Conservation (phyloP, 2,888 invertebrate genomes). For the Cantharis rustica region DNA sequence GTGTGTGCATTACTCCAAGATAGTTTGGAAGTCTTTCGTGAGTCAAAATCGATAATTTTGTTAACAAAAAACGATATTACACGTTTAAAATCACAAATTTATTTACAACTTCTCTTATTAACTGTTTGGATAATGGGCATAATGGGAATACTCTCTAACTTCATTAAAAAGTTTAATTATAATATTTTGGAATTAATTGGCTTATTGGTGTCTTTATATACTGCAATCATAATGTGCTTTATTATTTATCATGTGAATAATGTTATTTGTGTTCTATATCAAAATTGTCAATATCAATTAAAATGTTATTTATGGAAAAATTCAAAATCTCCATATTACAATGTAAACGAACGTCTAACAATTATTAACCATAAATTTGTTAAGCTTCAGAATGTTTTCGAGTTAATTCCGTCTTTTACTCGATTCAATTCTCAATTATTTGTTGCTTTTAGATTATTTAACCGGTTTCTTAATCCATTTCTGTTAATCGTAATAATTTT, state of each 20-base stretch:
- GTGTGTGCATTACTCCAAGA: background rate
- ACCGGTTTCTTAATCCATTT: background rate
- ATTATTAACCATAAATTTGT: background rate
- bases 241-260: background rate
- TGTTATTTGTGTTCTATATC: background rate
- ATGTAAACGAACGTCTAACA: background rate
- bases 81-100: background rate
- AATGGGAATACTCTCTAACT: rapidly evolving
- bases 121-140: rapidly evolving
- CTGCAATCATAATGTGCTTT: background rate
- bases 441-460: background rate
- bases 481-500: background rate
- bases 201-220: background rate
- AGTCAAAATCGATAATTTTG: background rate
- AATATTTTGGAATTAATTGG: background rate
- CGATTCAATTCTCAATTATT: background rate
- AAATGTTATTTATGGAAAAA: background rate
- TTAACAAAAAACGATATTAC: background rate
- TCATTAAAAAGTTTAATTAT: background rate
- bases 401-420: background rate
- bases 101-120: background rate
- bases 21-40: background rate
- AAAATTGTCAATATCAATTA: background rate
- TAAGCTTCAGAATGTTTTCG: background rate
- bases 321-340: background rate